phyloP scores from a whole-genome alignment of 2,888 invertebrate genomes.

The Pheosia tremula region DNA sequence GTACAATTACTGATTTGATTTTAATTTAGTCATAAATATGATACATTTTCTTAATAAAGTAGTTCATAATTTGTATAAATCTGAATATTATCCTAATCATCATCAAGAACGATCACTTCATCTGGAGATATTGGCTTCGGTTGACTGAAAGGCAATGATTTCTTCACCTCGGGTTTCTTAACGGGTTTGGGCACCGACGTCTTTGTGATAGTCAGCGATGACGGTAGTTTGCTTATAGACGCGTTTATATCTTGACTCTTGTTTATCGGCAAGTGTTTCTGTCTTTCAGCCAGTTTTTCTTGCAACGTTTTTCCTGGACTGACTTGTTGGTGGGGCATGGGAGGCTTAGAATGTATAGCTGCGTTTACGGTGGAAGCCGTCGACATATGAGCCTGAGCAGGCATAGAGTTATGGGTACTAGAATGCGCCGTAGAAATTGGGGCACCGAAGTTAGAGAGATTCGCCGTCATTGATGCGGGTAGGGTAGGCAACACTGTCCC shows the following conservation, averaged over 20 bases:
- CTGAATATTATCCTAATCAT: slow-evolving; percentile 56
- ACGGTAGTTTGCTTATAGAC: slow-evolving; percentile 76
- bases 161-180: slow-evolving; percentile 67
- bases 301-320: slow-evolving; percentile 87
- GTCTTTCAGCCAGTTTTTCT: slow-evolving; percentile 87
- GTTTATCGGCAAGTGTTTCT: slow-evolving; percentile 75
- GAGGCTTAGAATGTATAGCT: slow-evolving; percentile 66
- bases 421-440: slow-evolving; percentile 27
- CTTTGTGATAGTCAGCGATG: slow-evolving; percentile 82
- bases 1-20: slow-evolving; percentile 21
- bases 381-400: slow-evolving; percentile 67
- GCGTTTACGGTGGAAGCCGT: slow-evolving; percentile 55
- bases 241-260: slow-evolving; percentile 63
- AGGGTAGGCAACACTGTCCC: slow-evolving; percentile 68
- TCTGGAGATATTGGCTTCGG: slow-evolving; percentile 68
- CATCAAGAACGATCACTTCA: slow-evolving; percentile 77
- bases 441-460: slow-evolving; percentile 52
- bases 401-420: slow-evolving; percentile 42
- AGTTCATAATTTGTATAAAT: background rate
- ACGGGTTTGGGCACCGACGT: slow-evolving; percentile 54
- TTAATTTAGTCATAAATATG: slow-evolving; percentile 26
- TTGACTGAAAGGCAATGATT: slow-evolving; percentile 57
- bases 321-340: slow-evolving; percentile 70
- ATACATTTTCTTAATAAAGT: slow-evolving; percentile 7
- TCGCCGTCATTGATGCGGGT: slow-evolving; percentile 69